Evolutionary conservation across 2,113 vertebrate genomes (phyloP), one percentile per base, ranked within the genome.

Genomic region (Mirza zaza): DNA sequence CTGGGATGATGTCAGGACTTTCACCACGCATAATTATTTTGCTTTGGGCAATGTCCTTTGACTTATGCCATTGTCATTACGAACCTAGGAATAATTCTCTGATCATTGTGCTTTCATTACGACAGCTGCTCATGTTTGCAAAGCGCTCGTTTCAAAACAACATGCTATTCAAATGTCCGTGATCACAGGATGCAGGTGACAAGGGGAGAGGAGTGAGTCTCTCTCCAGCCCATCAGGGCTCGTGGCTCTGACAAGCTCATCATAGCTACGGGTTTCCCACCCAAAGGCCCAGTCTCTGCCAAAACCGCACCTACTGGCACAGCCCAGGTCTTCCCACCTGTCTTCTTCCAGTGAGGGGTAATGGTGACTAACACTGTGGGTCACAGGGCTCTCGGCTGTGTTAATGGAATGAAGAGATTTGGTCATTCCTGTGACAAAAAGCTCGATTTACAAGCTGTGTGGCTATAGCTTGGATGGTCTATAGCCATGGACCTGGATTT

Each of bases 111-210:
- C 65, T 97, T 94, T 96, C 86, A 39, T 90, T 84, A 71, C 7
- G 6, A 76, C 88, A 95, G 89, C 61, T 84, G 95, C 73, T 97
- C 50, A 2, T 88, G 45, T 81, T 96, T 97, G 57, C 70, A 87
- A 95, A 91, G 90, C 75, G 84, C 25, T 92, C 83, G 88, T 84
- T 97, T 92, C 68, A 80, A 91, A 87, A 95, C 57, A 88, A 91
- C 17, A 68, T 20, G 61, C 20, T 61, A 4, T 90, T 96, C 94
- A 85, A 77, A 92, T 77, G 70, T 76, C 57, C 32, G 15, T 48
- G 63, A 79, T 83, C 77, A 42, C 39, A 55, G 82, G 48, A 75
- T 6, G 18, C 85, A 52, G 12, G 82, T 50, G 29, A 57, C 75
- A 63, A 70, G 52, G 50, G 25, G 55, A 95, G 65, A 92, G 36